Evolutionary conservation across 1,140 invertebrate species (phyloP).

Genomic region (Diprion similis): DNA sequence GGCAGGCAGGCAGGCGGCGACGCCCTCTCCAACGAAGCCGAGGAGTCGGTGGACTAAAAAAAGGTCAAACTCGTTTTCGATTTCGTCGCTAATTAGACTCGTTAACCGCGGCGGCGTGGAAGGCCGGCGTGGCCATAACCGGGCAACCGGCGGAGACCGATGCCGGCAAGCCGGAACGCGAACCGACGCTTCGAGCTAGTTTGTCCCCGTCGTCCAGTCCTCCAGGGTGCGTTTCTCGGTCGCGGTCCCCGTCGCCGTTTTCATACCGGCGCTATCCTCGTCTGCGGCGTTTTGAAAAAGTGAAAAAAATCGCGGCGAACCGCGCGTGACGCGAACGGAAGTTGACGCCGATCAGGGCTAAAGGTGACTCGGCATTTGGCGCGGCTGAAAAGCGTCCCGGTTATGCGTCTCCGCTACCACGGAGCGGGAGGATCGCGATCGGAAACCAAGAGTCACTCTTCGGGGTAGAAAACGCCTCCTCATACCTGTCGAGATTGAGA

Average conservation of each 20-base stretch:
- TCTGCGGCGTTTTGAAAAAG: not conserved
- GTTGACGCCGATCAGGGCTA: not conserved
- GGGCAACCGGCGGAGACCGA: conserved; percentile 43
- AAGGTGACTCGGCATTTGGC: not conserved
- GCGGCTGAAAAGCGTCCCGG: not conserved
- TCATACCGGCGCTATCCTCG: no score
- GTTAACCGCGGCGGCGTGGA: conserved; percentile 54
- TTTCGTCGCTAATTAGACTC: conserved; percentile 65
- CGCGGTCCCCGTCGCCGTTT: conserved; percentile 10
- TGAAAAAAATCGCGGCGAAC: not conserved
- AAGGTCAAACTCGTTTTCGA: conserved; percentile 63
- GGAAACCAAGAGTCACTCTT: not conserved
- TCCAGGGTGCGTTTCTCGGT: conserved; percentile 56
- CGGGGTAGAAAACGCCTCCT: conserved; percentile 29
- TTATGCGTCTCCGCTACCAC: not conserved
- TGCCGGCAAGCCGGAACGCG: conserved; percentile 38
- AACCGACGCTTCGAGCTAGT: conserved; percentile 49
- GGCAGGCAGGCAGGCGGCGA: no score
- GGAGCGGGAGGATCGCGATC: not conserved
- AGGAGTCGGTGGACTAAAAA: conserved; percentile 38
- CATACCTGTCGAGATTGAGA: conserved; percentile 33
- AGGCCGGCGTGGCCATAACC: conserved; percentile 52
- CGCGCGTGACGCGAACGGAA: no score
- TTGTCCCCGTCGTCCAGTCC: conserved; percentile 53
- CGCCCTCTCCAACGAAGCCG: not conserved